Base-by-base conservation (phyloP, 2,113 vertebrate species). In the Spea multiplicata region DNA sequence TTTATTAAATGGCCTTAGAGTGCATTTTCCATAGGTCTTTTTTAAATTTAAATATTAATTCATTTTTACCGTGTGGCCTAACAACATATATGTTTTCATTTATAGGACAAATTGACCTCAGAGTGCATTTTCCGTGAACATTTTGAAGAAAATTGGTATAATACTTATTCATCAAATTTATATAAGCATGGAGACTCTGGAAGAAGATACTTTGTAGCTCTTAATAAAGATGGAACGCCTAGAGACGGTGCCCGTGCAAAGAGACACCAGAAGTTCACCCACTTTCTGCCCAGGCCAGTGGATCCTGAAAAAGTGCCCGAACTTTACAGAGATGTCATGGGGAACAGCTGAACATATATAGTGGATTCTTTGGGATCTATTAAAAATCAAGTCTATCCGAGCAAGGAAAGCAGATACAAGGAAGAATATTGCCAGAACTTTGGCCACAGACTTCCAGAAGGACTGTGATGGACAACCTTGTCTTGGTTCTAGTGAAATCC, bases 141-240 rank as follows among this genome's bases (percentile, higher is more conserved):
- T 73, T 99, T 99, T 90, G 97, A 99, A 86, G 97, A 99, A 86
- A 99, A 99, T 88, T 99, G 97, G 97, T 99, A 99, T 88, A 99
- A 99, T 87, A 99, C 97, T 0, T 99, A 99, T 81, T 98, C 97
- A 0, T 99, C 97, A 71, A 98, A 97, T 52, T 90, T 98, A 61
- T 98, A 99, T 87, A 98, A 96, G 80, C 97, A 99, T 0, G 94
- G 94, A 44, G 96, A 98, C 78, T 96, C 92, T 4, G 97, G 96
- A 65, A 90, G 95, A 0, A 91, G 94, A 55, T 99, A 96, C 78
- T 99, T 98, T 71, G 96, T 99, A 86, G 97, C 97, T 50, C 92
- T 99, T 65, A 99, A 99, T 83, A 99, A 98, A 89, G 97, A 99
- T 0, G 97, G 97, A 74, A 95, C 95, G 45, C 94, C 96, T 45